phyloP scores from a whole-genome alignment of 2,888 invertebrate species.

The Nomada flava region DNA sequence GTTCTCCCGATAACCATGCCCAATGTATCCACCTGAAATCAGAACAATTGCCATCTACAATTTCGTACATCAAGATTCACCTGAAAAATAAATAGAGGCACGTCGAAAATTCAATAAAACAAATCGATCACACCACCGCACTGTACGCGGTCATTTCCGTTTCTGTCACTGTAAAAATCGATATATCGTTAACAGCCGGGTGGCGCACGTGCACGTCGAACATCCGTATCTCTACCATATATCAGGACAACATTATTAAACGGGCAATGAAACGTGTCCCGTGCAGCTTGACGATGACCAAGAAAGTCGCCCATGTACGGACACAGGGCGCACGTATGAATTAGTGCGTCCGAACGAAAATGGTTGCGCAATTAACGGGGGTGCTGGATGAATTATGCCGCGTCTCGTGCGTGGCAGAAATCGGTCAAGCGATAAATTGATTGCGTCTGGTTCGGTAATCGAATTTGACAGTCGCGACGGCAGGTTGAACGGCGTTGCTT shows the following conservation, averaged over 20 bases:
- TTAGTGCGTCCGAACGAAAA: conserved; percentile 45
- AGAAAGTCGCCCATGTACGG: not conserved
- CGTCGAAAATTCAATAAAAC: not conserved
- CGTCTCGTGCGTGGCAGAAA: conserved; percentile 42
- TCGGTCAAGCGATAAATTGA: conserved; percentile 61
- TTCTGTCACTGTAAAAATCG: conserved; percentile 17
- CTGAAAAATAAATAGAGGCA: not conserved
- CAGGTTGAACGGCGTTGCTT: conserved; percentile 30
- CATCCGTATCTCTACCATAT: conserved; percentile 32
- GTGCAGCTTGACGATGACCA: conserved; percentile 44
- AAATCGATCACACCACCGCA: too few relatives aligned
- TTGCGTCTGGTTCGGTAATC: conserved; percentile 48
- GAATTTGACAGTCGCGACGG: conserved; percentile 56
- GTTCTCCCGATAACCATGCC: conserved; percentile 26
- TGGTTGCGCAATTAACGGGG: conserved; percentile 61
- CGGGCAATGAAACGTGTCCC: conserved; percentile 57
- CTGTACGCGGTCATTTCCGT: too few relatives aligned
- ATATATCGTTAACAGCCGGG: conserved; percentile 27
- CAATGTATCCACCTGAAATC: conserved; percentile 32
- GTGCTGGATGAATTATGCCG: conserved; percentile 59
- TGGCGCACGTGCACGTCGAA: conserved; percentile 4
- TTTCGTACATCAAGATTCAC: not conserved
- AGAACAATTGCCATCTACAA: not conserved
- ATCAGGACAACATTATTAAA: conserved; percentile 62
- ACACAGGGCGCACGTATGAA: conserved; percentile 19